Evolutionary conservation across 2,113 vertebrate genomes (phyloP), one percentile per base, ranked within the genome.

Genomic region (Galeopterus variegatus): DNA sequence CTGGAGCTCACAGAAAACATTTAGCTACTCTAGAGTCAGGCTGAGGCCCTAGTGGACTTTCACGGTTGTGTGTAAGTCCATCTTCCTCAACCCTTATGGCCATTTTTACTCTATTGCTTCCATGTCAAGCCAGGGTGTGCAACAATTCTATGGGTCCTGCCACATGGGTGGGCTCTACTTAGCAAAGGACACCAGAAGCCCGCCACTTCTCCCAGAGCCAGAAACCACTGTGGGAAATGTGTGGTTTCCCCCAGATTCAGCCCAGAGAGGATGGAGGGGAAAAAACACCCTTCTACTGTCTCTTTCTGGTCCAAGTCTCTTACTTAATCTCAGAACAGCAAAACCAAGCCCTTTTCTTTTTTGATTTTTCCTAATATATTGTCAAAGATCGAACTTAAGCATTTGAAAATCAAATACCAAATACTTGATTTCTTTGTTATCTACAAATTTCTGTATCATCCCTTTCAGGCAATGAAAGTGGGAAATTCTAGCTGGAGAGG

Each of bases 371-470:
- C 31, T 69, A 88, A 56, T 62, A 26, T 50, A 33, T 45, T 45
- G n/a, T 26, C 52, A 93, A 8, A 70, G 9, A 69, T n/a, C n/a
- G 82, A 80, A 58, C 5, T 14, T 81, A 69, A 21, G 54, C 31
- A 41, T 88, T 73, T 91, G 82, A 88, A 81, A 85, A 70, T 91
- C 64, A 73, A 79, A 86, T 31, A 33, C 31, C 79, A 83, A 80
- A 14, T 92, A 90, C 65, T 23, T 90, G n/a, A 89, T 31, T 86
- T n/a, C 24, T 62, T 82, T 79, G 8, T 88, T 94, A 76, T 56
- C 83, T 93, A 6, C 31, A 56, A 60, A 82, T 14, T 19, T 80
- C 87, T 96, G 17, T 8, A 3, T 65, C 77, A 75, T 90, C 14
- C 41, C 23, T 88, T 81, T 48, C 45, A 85, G 21, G 21, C n/a